phyloP scores from a whole-genome alignment of 2,113 vertebrate species.

The Lanius ludovicianus region DNA sequence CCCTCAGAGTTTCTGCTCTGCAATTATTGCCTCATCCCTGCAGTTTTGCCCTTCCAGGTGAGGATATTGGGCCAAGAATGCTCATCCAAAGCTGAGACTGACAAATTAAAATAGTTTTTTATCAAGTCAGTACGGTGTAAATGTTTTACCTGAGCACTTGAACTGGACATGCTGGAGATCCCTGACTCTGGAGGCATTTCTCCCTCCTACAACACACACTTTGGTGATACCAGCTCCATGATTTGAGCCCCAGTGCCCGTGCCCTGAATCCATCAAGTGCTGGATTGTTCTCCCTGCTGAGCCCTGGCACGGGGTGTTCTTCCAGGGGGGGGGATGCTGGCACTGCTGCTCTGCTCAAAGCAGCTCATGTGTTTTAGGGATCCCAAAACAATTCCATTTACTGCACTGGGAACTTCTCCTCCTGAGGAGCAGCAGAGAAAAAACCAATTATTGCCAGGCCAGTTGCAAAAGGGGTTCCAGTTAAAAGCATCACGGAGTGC shows the following conservation, averaged over 20 bases:
- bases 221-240: background rate
- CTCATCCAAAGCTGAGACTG: background rate
- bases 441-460: background rate
- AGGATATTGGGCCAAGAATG: background rate
- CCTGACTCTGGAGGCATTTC: background rate
- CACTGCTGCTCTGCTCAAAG: background rate
- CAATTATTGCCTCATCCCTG: background rate
- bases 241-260: background rate
- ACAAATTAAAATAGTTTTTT: background rate
- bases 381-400: background rate
- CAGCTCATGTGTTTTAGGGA: background rate
- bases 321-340: background rate
- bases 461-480: background rate
- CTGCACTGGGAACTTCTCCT: background rate
- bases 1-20: background rate
- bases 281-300: background rate
- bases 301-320: background rate
- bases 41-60: background rate
- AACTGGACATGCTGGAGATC: background rate
- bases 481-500: background rate
- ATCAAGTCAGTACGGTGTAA: background rate
- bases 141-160: background rate
- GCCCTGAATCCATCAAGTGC: background rate
- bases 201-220: background rate
- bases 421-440: background rate